Evolutionary conservation across 2,113 vertebrate species (phyloP).

Genomic region (Ascaphus truei): DNA sequence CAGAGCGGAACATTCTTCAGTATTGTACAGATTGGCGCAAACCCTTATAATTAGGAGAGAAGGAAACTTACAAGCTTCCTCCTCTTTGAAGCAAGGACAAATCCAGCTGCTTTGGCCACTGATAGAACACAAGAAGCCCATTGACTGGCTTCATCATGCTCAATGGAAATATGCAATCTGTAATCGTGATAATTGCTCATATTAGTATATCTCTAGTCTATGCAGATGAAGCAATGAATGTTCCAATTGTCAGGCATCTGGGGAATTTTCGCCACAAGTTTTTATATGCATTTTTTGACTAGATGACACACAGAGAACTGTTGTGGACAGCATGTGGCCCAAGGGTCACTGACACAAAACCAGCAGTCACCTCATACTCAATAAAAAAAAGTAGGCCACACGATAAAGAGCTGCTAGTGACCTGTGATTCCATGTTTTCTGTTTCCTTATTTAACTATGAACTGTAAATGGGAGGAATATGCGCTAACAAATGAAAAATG

Average conservation of each 20-base stretch:
- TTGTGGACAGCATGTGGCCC: not conserved
- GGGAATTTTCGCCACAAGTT: not conserved
- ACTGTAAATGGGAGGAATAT: too few relatives aligned
- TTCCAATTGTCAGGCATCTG: conserved; percentile 1
- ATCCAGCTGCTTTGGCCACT: not conserved
- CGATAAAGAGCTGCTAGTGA: too few relatives aligned
- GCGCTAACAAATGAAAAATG: too few relatives aligned
- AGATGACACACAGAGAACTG: conserved; percentile 11
- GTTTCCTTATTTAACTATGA: too few relatives aligned
- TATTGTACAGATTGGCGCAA: too few relatives aligned
- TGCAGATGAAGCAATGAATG: not conserved
- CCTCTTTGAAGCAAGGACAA: conserved; percentile 1
- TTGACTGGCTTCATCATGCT: not conserved
- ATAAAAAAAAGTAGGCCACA: too few relatives aligned
- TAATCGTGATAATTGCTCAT: not conserved
- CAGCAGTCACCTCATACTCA: not conserved
- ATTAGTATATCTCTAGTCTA: not conserved
- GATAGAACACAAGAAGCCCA: not conserved
- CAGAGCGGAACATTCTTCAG: too few relatives aligned
- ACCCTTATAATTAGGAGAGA: not conserved
- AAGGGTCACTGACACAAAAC: not conserved
- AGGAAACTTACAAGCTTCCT: not conserved
- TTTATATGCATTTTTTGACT: not conserved
- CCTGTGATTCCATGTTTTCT: too few relatives aligned
- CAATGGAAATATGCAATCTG: conserved; percentile 20